A percentile compares a stretch with the other conserved stretches of the same genome.
phyloP scores from a whole-genome alignment of 2,888 invertebrate species.

The Microdon myrmicae region DNA sequence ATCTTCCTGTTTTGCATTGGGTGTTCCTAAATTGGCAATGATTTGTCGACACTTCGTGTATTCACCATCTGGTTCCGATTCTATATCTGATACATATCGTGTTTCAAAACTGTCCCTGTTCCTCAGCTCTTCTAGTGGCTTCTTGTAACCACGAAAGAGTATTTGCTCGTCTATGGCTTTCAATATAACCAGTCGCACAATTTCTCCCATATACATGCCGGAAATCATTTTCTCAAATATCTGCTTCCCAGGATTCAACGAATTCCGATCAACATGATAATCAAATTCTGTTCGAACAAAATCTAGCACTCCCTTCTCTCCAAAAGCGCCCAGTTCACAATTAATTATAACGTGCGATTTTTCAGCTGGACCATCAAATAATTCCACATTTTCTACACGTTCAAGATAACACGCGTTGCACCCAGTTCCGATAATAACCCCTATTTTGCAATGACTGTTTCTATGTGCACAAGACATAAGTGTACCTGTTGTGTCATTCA shows the following conservation, averaged over 20 bases:
- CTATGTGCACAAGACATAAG: constrained; percentile 92
- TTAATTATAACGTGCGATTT: constrained; percentile 85
- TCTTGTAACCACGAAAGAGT: constrained; percentile 76
- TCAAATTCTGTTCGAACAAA: constrained; percentile 87
- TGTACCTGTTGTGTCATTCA: constrained; percentile 94
- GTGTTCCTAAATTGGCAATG: constrained; percentile 73
- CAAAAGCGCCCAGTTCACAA: constrained; percentile 97
- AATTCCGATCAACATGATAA: constrained; percentile 80
- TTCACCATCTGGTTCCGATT: constrained; percentile 82
- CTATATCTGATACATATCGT: constrained; percentile 96
- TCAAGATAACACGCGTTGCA: constrained; percentile 97
- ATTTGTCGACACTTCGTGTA: constrained; percentile 82
- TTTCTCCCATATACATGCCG: constrained; percentile 98
- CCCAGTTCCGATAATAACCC: constrained; percentile 82
- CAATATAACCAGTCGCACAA: constrained; percentile 85
- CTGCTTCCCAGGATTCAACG: constrained; percentile 85
- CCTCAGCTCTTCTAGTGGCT: constrained; percentile 77
- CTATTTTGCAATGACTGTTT: constrained; percentile 81
- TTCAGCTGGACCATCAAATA: constrained; percentile 74
- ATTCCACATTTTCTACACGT: constrained; percentile 80
- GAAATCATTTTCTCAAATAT: constrained; percentile 97
- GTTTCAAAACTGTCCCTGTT: constrained; percentile 87
- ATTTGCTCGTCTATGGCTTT: constrained; percentile 81
- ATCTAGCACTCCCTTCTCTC: constrained; percentile 87
- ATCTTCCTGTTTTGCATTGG: constrained; percentile 83